Conservation (phyloP, 2,888 invertebrate species). For the Hypomecis atomaria region DNA sequence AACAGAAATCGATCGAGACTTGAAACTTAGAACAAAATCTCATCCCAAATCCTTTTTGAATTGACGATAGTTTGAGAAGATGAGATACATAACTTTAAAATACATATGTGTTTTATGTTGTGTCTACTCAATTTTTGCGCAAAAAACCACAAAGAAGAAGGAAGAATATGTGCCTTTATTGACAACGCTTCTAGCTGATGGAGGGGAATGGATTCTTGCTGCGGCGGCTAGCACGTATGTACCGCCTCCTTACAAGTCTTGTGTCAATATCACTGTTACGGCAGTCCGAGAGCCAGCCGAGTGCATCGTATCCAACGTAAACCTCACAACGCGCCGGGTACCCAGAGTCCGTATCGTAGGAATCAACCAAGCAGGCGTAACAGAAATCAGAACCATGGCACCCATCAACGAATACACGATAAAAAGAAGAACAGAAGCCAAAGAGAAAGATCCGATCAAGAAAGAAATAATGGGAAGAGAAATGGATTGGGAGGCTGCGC, state of each 20-base stretch:
- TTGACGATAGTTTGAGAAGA: background rate
- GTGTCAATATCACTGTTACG: background rate
- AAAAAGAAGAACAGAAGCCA: background rate
- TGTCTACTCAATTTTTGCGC: background rate
- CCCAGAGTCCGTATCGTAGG: background rate
- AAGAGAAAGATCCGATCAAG: too few relatives aligned
- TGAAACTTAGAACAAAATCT: too few relatives aligned
- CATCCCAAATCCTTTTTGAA: too few relatives aligned
- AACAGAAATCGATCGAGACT: too few relatives aligned
- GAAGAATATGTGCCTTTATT: background rate
- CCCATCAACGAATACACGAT: conserved; percentile 1
- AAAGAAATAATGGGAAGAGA: background rate
- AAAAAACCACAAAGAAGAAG: background rate
- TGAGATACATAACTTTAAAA: background rate
- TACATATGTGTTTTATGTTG: background rate
- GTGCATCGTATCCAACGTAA: background rate
- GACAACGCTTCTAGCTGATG: background rate
- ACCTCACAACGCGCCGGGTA: background rate
- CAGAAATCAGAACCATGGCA: background rate
- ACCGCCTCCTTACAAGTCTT: background rate
- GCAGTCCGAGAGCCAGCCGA: background rate
- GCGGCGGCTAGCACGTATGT: background rate
- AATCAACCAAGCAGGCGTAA: background rate
- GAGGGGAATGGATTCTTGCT: background rate
- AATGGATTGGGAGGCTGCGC: background rate